Evolutionary conservation across 2,113 vertebrate genomes (phyloP).

Genomic region (Herpetotheres cachinnans): DNA sequence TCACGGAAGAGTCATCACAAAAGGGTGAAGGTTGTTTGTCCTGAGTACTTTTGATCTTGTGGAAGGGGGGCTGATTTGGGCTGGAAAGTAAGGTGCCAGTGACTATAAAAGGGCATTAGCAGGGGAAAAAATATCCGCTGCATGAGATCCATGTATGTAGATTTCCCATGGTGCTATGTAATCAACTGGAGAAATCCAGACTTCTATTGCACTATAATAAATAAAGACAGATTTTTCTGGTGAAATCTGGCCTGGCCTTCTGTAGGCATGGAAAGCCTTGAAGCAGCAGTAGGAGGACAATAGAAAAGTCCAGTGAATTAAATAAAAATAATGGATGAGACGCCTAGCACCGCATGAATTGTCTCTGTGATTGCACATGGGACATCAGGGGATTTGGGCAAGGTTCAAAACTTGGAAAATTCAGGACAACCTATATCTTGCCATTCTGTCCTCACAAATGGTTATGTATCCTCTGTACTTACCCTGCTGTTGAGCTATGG

Average conservation of each 20-base stretch:
- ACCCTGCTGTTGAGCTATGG: neutral
- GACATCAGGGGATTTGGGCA: neutral
- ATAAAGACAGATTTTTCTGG: neutral
- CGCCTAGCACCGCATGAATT: neutral
- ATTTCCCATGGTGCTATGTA: neutral
- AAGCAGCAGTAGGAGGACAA: neutral
- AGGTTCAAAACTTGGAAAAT: neutral
- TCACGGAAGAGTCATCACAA: neutral
- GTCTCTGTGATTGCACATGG: neutral
- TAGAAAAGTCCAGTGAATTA: neutral
- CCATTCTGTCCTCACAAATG: neutral
- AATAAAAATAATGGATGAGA: neutral
- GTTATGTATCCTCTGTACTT: accelerated
- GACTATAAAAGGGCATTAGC: neutral
- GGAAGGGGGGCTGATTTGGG: neutral
- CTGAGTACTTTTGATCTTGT: neutral
- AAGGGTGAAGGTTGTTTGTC: neutral
- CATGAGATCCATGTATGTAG: neutral
- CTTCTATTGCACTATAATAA: neutral
- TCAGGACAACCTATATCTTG: neutral
- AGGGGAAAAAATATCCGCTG: neutral
- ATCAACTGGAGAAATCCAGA: neutral
- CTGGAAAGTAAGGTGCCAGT: neutral
- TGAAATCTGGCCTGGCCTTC: neutral
- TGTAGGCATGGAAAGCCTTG: neutral